These are phyloP conservation scores for Meliscaeva auricollis DNA, from an alignment of 2,888 invertebrate species.

Conservation along the genomic window DNA sequence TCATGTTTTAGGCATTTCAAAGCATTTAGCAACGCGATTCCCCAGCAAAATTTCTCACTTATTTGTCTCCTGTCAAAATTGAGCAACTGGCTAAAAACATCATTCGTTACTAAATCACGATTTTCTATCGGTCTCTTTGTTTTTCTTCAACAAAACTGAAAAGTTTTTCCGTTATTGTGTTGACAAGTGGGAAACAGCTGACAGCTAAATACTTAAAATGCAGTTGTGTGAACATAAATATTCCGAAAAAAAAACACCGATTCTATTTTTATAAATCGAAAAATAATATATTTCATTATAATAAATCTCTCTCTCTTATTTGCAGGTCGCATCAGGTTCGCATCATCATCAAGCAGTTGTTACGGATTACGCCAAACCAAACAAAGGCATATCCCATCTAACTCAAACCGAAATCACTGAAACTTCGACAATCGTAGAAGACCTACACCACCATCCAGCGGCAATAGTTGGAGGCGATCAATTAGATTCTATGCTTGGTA, in stretches of 20 bases:
- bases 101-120: no score
- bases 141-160: no score
- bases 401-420: constrained; percentile 82
- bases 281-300: not conserved
- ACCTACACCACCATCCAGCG: constrained; percentile 70
- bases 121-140: no score
- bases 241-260: not conserved
- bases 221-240: not conserved
- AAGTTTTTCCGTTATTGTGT: no score
- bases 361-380: constrained; percentile 89
- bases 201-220: no score
- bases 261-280: not conserved
- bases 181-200: no score
- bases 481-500: constrained; percentile 86
- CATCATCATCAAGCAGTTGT: constrained; percentile 87
- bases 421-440: constrained; percentile 82
- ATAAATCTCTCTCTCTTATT: not conserved
- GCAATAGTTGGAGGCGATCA: constrained; percentile 82
- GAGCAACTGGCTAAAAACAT: no score
- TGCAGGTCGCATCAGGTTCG: constrained; percentile 87
- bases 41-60: no score
- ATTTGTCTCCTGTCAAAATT: no score
- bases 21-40: no score
- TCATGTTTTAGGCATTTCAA: no score
- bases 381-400: constrained; percentile 85